A percentile compares a stretch with the other conserved stretches of the same genome.
phyloP scores from a whole-genome alignment of 2,888 invertebrate species.

The Rutpela maculata region DNA sequence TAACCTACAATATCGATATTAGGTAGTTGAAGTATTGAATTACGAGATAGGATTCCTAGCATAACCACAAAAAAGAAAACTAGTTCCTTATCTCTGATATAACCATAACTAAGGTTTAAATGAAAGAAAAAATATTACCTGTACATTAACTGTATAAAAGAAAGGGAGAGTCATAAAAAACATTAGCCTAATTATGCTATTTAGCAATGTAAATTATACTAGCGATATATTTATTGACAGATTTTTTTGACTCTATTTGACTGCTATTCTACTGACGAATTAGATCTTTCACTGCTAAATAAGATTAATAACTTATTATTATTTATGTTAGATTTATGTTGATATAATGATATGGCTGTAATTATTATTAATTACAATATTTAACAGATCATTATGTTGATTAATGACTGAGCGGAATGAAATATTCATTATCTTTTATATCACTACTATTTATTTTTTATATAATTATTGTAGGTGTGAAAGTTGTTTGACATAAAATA shows the following conservation, averaged over 20 bases:
- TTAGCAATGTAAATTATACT: too few species aligned
- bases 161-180: too few species aligned
- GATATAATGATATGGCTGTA: not conserved
- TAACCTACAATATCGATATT: too few species aligned
- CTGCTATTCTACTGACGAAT: not conserved
- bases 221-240: too few species aligned
- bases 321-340: conserved; percentile 3
- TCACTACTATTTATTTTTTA: not conserved
- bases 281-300: not conserved
- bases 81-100: too few species aligned
- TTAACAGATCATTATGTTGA: conserved; percentile 1
- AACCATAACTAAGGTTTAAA: too few species aligned
- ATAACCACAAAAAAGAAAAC: too few species aligned
- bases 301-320: not conserved
- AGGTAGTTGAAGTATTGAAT: too few species aligned
- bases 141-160: too few species aligned
- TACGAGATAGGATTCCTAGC: too few species aligned
- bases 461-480: conserved; percentile 2
- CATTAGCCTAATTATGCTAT: too few species aligned
- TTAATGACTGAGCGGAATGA: not conserved
- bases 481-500: not conserved
- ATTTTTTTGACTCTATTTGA: not conserved
- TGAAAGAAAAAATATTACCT: too few species aligned
- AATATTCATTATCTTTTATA: not conserved
- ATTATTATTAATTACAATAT: not conserved